A percentile compares a stretch with the other conserved stretches of the same genome.
phyloP scores from a whole-genome alignment of 2,888 invertebrate species.

The Frankliniella intonsa region DNA sequence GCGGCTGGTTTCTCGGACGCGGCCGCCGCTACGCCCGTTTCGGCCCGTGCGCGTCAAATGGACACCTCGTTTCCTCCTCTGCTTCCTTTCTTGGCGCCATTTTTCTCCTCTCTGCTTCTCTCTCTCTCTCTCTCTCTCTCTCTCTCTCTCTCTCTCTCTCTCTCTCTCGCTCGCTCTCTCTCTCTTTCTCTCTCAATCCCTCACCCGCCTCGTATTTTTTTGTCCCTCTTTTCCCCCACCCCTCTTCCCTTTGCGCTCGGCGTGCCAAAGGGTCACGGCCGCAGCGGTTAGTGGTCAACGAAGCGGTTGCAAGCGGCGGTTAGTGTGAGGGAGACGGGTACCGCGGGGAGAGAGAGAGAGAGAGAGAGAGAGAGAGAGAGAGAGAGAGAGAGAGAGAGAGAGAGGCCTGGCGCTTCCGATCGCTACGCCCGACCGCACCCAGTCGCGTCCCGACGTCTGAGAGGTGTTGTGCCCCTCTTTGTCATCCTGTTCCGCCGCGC shows the following conservation, averaged over 20 bases:
- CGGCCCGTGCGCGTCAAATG: neutral
- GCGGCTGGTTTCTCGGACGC: neutral
- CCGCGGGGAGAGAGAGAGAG: neutral
- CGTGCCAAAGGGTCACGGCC: neutral
- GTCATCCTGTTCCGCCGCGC: too few relatives aligned
- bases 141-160: neutral
- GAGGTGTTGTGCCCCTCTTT: too few relatives aligned
- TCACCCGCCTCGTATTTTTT: neutral
- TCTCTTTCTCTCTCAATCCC: neutral
- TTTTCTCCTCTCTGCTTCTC: neutral
- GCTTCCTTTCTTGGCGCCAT: neutral
- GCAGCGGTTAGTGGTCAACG: neutral
- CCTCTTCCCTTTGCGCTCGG: neutral
- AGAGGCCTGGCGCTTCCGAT: too few relatives aligned
- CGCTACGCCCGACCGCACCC: too few relatives aligned
- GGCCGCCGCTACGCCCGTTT: neutral
- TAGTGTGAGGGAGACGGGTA: neutral
- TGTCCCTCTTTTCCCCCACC: neutral
- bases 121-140: neutral
- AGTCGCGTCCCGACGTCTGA: too few relatives aligned
- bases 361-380: too few relatives aligned
- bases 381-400: too few relatives aligned
- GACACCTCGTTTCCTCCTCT: constrained; percentile 14
- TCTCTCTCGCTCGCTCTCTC: neutral
- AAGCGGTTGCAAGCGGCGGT: neutral